Percentiles rank a stretch among this genome's conserved stretches.
Conservation (phyloP, 2,113 vertebrate genomes). For the Psophia crepitans region DNA sequence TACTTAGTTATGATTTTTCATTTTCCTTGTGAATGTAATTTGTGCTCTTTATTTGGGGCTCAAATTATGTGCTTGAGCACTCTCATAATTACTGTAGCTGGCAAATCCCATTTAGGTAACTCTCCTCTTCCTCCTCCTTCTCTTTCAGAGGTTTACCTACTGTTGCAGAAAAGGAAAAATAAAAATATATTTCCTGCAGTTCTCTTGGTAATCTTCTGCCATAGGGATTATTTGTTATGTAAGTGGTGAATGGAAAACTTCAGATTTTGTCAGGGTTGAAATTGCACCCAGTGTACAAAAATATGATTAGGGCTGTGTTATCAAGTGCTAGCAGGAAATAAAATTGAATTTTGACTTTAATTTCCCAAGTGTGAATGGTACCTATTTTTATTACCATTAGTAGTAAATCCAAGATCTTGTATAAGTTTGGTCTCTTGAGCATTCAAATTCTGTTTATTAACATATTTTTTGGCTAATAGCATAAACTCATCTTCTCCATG, state of each 20-base stretch:
- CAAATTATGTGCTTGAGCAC: background rate
- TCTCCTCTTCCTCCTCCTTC: background rate
- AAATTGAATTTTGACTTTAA: background rate
- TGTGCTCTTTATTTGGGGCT: background rate
- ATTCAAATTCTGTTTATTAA: background rate
- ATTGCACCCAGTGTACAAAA: background rate
- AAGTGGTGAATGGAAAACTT: background rate
- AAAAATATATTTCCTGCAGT: background rate
- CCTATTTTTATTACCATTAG: background rate
- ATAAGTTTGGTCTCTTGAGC: background rate
- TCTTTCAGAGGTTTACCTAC: background rate
- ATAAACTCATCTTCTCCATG: background rate
- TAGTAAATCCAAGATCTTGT: background rate
- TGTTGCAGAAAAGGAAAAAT: background rate
- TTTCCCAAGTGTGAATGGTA: background rate
- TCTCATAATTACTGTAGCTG: background rate
- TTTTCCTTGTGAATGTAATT: background rate
- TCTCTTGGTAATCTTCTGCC: background rate
- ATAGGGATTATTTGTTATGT: background rate
- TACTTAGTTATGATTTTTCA: background rate
- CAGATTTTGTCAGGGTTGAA: background rate
- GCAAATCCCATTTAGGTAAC: background rate
- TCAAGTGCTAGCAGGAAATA: background rate
- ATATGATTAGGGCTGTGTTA: background rate
- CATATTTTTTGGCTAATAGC: background rate